phyloP scores from a whole-genome alignment of 2,888 invertebrate species.

The Exocentrus adspersus region DNA sequence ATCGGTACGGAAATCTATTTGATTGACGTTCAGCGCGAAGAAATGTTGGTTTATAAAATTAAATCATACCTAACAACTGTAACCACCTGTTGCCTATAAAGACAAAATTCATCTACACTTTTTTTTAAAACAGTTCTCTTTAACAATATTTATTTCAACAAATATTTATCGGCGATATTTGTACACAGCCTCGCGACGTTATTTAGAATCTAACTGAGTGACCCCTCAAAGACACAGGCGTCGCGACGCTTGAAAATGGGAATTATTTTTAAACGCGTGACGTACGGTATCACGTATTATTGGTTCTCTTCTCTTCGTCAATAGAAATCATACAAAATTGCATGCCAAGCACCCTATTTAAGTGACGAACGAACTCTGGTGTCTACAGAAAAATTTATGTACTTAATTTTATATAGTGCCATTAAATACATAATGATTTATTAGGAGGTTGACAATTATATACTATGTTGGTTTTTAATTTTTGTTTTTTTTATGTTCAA shows the following conservation, averaged over 20 bases:
- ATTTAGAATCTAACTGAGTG: constrained; percentile 48
- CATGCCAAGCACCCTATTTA: constrained; percentile 15
- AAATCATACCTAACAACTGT: constrained; percentile 16
- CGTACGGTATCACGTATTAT: constrained; percentile 44
- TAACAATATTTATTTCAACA: neutral
- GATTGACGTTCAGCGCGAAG: constrained; percentile 30
- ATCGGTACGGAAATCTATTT: constrained; percentile 48
- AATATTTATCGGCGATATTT: constrained; percentile 14
- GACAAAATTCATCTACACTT: neutral
- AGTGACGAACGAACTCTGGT: constrained; percentile 13
- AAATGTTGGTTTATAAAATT: neutral
- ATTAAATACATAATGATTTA: constrained; percentile 2
- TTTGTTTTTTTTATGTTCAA: no score
- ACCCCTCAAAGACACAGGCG: constrained; percentile 52
- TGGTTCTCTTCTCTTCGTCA: constrained; percentile 46
- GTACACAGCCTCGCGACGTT: constrained; percentile 30
- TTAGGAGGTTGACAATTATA: neutral
- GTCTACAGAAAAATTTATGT: neutral
- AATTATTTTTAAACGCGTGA: constrained; percentile 54
- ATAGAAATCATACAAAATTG: constrained; percentile 53
- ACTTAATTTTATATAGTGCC: constrained; percentile 17
- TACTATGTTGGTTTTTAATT: neutral
- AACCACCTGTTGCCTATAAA: constrained; percentile 13
- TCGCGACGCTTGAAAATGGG: constrained; percentile 50
- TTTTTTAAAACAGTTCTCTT: neutral